Percentiles rank a stretch among this genome's conserved stretches.
Conservation (phyloP, 2,113 vertebrate species). For the Pseudolaguvia tuberculata region DNA sequence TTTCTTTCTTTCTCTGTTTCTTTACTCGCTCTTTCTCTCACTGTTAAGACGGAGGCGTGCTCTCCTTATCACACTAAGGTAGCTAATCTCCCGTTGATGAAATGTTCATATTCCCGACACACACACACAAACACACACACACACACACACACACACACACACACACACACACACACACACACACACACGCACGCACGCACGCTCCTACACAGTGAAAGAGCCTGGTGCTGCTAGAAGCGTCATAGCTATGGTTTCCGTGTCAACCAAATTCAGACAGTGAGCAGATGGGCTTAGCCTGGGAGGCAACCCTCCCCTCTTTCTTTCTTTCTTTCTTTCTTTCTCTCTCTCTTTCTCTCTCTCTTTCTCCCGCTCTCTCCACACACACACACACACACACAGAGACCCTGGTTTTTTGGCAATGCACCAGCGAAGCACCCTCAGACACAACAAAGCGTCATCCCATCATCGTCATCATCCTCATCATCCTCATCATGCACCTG, state of each 20-base stretch:
- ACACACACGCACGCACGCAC: slow-evolving; percentile 16
- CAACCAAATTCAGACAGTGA: slow-evolving; percentile 16
- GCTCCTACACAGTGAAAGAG: background rate
- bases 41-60: slow-evolving; percentile 19
- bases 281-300: slow-evolving; percentile 26
- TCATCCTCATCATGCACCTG: slow-evolving; percentile 32
- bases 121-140: background rate
- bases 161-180: slow-evolving; percentile 9
- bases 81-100: slow-evolving; percentile 25
- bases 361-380: too few relatives aligned
- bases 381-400: too few relatives aligned
- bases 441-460: slow-evolving; percentile 17
- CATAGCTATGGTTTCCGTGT: slow-evolving; percentile 33
- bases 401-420: background rate
- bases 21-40: slow-evolving; percentile 31
- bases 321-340: background rate
- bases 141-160: background rate
- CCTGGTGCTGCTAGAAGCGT: slow-evolving; percentile 9
- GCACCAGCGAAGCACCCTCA: background rate
- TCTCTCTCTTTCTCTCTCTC: background rate
- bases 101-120: background rate
- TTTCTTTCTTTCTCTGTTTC: background rate
- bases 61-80: slow-evolving; percentile 3
- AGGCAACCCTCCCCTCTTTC: slow-evolving; percentile 1
- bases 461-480: slow-evolving; percentile 11